Conservation (phyloP, 2,888 invertebrate genomes). For the Nasonovia ribisnigri region DNA sequence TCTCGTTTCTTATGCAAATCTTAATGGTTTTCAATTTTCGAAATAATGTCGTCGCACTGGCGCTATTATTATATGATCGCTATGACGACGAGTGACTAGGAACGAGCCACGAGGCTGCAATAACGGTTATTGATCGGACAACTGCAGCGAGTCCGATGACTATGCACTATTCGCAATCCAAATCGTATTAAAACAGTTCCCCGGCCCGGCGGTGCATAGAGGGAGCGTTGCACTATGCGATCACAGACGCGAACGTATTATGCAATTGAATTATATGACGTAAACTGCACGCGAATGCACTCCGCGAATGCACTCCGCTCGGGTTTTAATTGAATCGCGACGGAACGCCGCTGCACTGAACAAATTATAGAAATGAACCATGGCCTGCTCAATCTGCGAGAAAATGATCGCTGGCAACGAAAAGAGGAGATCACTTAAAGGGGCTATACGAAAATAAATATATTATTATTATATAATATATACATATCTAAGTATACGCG, state of each 20-base stretch:
- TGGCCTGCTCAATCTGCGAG: slow-evolving; percentile 15
- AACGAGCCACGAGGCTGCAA: not conserved
- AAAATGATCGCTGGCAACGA: not conserved
- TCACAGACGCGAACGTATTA: slow-evolving; percentile 23
- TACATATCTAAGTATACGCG: not conserved
- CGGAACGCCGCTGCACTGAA: not conserved
- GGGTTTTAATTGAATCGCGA: slow-evolving; percentile 32
- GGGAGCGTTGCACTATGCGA: slow-evolving; percentile 41
- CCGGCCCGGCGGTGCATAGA: not conserved
- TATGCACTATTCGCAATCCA: slow-evolving; percentile 43
- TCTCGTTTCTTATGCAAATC: slow-evolving; percentile 52
- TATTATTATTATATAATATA: not conserved
- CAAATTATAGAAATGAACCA: slow-evolving; percentile 25
- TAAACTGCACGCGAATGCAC: slow-evolving; percentile 24
- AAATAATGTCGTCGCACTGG: not conserved
- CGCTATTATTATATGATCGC: not conserved
- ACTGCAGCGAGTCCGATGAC: slow-evolving; percentile 29
- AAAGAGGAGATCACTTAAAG: not conserved
- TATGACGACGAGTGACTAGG: slow-evolving; percentile 17
- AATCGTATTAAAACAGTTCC: slow-evolving; percentile 52
- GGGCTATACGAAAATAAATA: not conserved
- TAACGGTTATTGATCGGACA: slow-evolving; percentile 29
- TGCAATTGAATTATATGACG: slow-evolving; percentile 42
- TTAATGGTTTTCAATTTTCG: slow-evolving; percentile 55
- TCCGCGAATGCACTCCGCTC: slow-evolving; percentile 1